Base-by-base conservation (phyloP, 2,888 invertebrate species). In the Xiphydria camelus region DNA sequence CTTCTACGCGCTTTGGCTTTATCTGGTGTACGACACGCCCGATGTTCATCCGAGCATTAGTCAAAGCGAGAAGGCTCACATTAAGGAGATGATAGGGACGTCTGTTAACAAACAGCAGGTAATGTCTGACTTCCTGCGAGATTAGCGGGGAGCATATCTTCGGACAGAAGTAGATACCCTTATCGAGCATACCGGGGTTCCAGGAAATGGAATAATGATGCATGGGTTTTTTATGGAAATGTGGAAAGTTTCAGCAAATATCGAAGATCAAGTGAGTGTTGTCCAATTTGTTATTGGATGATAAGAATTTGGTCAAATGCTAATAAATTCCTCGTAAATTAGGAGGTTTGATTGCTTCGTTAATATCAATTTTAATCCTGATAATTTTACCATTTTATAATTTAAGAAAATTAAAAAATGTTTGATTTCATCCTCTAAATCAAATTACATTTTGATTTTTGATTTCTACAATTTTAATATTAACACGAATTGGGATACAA, bases 301-400 rank as follows among this genome's bases (percentile, higher is more conserved):
- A n/a, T n/a, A n/a, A n/a, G n/a, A n/a, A n/a, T n/a, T n/a, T n/a
- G n/a, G n/a, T n/a, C n/a, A n/a, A n/a, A n/a, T n/a, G n/a, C n/a
- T n/a, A n/a, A n/a, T n/a, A n/a, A 35, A 86, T 89, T 49, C 87
- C 88, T 10, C 87, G 86, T 77, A 88, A 89, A 80, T 68, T 87
- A 76, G 86, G 87, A 49, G 87, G 88, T 56, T 87, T 88, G 40
- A 76, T 86, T 64, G 83, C 83, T 1, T 66, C 86, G 77, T 57
- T 83, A 1, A 62, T 82, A 70, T 86, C 85, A 48, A 84, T 88
- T 77, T 64, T 82, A 60, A 82, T 87, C 76, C 76, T 23, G 1
- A 2, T 23, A 23, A 2, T 23, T 2, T 9, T 23, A 2, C 23
- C 23, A 23, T 1, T 64, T 79, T 81, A 55, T 82, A 51, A 0